These are phyloP conservation scores for Metopia argyrocephala DNA, from an alignment of 2,888 invertebrate species.

Conservation along the genomic window DNA sequence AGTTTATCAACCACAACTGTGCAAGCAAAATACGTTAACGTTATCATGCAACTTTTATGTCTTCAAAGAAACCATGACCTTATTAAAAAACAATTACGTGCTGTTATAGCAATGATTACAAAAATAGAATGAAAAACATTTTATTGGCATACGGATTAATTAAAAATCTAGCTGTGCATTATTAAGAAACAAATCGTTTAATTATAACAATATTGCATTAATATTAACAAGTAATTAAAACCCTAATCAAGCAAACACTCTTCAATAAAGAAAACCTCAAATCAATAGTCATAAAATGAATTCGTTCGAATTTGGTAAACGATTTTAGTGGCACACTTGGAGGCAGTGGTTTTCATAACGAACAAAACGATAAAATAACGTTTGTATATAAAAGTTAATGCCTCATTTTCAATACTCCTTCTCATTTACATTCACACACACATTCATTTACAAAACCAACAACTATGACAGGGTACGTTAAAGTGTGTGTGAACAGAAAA, in stretches of 20 bases:
- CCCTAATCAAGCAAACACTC: background rate
- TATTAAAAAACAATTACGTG: slow-evolving; percentile 6
- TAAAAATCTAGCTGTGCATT: background rate
- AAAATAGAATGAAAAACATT: background rate
- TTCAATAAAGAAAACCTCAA: background rate
- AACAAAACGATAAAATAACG: background rate
- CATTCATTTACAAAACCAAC: background rate
- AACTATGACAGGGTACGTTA: no score
- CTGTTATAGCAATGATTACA: background rate
- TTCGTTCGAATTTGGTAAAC: background rate
- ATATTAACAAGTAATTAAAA: background rate
- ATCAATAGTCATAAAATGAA: background rate
- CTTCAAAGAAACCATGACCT: background rate
- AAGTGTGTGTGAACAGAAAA: no score
- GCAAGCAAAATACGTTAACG: no score
- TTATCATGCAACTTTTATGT: background rate
- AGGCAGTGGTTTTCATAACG: background rate
- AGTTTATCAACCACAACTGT: no score
- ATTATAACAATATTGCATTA: background rate
- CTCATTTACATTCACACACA: background rate
- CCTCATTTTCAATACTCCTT: background rate
- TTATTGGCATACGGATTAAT: background rate
- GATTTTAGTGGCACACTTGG: background rate
- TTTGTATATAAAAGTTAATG: slow-evolving; percentile 1
- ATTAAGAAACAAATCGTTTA: background rate